A percentile compares a stretch with the other conserved stretches of the same genome.
These are phyloP conservation scores for Lacanobia wlatinum DNA, from an alignment of 2,888 invertebrate species.

Conservation along the genomic window DNA sequence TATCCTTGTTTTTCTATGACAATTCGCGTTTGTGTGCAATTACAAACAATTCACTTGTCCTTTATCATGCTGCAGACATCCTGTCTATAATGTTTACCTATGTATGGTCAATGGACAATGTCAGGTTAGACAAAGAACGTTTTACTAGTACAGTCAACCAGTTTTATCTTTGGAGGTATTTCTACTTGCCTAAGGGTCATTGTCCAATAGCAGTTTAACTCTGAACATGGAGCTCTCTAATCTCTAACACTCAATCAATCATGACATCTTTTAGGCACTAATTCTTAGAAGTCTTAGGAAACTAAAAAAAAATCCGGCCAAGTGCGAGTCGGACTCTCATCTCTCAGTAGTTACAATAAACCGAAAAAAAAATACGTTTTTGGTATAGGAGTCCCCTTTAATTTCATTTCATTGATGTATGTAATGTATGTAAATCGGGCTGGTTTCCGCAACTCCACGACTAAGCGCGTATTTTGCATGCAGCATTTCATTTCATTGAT, in stretches of 20 bases:
- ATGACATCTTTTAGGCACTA: not conserved
- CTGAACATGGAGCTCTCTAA: not conserved
- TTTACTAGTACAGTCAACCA: not conserved
- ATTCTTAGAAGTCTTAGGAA: too few species aligned
- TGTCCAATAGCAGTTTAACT: not conserved
- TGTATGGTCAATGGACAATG: not conserved
- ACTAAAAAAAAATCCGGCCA: too few species aligned
- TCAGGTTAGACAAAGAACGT: not conserved
- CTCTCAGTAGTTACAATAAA: too few species aligned
- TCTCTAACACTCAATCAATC: too few species aligned
- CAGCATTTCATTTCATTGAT: too few species aligned
- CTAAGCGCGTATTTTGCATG: too few species aligned
- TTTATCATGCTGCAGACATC: not conserved
- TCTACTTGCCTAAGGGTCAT: not conserved
- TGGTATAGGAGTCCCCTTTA: too few species aligned
- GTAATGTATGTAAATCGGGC: too few species aligned
- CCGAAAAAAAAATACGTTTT: too few species aligned
- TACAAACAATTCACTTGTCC: not conserved
- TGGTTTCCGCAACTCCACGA: too few species aligned
- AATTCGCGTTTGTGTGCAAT: not conserved
- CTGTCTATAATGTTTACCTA: not conserved
- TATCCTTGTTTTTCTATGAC: conserved; percentile 21
- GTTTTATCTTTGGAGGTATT: not conserved
- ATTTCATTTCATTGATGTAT: too few species aligned
- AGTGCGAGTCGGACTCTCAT: too few species aligned